Percentiles rank a stretch among this genome's conserved stretches.
Evolutionary conservation across 2,888 invertebrate genomes (phyloP).

Genomic region (Petrophora chlorosata): DNA sequence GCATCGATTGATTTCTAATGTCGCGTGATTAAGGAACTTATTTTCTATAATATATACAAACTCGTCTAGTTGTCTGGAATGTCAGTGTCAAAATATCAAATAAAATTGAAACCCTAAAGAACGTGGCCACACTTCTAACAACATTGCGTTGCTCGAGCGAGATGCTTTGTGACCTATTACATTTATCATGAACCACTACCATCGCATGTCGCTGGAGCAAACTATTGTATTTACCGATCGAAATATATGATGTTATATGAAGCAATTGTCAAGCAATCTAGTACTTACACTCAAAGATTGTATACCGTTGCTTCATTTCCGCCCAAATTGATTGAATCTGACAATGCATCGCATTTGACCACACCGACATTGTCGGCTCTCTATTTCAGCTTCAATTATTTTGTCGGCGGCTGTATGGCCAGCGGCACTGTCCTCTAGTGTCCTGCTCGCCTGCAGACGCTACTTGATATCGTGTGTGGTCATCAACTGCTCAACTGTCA

Average conservation of each 20-base stretch:
- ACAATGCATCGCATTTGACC: not conserved
- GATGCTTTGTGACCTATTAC: too few relatives aligned
- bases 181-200: too few relatives aligned
- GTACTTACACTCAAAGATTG: not conserved
- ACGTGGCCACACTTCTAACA: too few relatives aligned
- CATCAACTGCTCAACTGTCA: constrained; percentile 25
- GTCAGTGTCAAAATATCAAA: too few relatives aligned
- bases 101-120: too few relatives aligned
- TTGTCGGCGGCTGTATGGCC: not conserved
- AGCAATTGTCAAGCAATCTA: not conserved
- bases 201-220: too few relatives aligned
- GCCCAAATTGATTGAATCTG: constrained; percentile 10
- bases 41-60: too few relatives aligned
- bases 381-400: constrained; percentile 4
- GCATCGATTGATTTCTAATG: too few relatives aligned
- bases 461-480: constrained; percentile 9
- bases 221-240: too few relatives aligned
- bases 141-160: too few relatives aligned
- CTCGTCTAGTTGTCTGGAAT: too few relatives aligned
- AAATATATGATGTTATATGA: not conserved
- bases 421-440: not conserved
- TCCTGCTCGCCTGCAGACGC: not conserved
- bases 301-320: constrained; percentile 1
- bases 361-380: not conserved
- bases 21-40: too few relatives aligned